These are phyloP conservation scores for Scolopax bukidnonensis DNA, from an alignment of 2,797 vertebrate genomes.

Conservation along the genomic window DNA sequence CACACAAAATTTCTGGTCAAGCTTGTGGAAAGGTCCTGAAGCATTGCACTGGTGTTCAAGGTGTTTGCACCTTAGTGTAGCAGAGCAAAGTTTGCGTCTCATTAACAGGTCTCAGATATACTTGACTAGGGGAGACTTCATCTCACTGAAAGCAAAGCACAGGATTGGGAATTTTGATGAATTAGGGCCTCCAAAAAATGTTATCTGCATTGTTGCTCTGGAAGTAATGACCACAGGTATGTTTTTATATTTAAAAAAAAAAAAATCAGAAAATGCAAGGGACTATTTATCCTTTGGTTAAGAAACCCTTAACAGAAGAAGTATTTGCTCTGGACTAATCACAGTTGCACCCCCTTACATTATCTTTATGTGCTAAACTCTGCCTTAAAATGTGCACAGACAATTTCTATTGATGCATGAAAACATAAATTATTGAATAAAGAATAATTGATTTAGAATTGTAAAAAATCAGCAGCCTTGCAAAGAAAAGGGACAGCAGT, in stretches of 20 bases:
- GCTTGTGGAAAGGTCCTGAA: background rate
- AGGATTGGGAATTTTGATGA: background rate
- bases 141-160: background rate
- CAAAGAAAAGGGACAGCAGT: conserved; percentile 45
- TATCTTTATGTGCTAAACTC: background rate
- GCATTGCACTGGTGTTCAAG: background rate
- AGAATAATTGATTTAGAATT: conserved; percentile 49
- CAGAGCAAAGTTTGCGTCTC: background rate
- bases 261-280: background rate
- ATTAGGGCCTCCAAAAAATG: background rate
- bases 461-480: conserved; percentile 60
- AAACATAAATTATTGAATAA: conserved; percentile 38
- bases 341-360: background rate
- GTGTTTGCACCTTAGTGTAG: background rate
- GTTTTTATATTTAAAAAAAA: background rate
- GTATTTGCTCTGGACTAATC: background rate
- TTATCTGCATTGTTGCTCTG: background rate
- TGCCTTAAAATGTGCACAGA: background rate
- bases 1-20: background rate
- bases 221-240: background rate
- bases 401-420: conserved; percentile 33
- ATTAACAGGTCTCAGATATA: background rate
- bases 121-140: background rate
- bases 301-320: background rate
- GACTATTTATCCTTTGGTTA: background rate